Evolutionary conservation across 1,140 invertebrate species (phyloP).

Genomic region (Heliconius congener): DNA sequence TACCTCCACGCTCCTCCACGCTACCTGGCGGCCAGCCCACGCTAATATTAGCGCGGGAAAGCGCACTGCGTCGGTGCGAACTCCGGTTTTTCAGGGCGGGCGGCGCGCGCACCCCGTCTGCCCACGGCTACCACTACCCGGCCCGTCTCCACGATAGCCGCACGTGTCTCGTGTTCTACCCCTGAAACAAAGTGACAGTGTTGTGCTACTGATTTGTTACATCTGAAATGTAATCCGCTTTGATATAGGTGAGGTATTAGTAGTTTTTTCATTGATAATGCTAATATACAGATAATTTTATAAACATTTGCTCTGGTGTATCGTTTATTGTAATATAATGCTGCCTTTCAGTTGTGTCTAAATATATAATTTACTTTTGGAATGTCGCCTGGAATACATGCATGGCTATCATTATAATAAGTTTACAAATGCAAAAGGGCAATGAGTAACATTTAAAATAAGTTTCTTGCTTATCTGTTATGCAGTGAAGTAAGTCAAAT

Average conservation of each 20-base stretch:
- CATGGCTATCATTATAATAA: not conserved
- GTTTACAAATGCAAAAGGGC: not conserved
- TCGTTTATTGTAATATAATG: not conserved
- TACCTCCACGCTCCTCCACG: slow-evolving; percentile 25
- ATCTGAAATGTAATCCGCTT: slow-evolving; percentile 25
- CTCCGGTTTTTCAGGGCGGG: slow-evolving; percentile 66
- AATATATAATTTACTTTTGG: slow-evolving; percentile 7
- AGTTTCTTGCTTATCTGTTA: not conserved
- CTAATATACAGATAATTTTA: not conserved
- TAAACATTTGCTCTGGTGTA: not conserved
- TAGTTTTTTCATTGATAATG: not conserved
- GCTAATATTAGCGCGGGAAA: slow-evolving; percentile 64
- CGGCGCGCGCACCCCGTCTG: slow-evolving; percentile 64
- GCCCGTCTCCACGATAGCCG: slow-evolving; percentile 42
- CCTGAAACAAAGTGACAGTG: slow-evolving; percentile 36
- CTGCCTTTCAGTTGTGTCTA: not conserved
- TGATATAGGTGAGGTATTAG: slow-evolving; percentile 17
- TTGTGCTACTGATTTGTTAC: slow-evolving; percentile 24
- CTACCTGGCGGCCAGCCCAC: slow-evolving; percentile 38
- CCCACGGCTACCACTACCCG: slow-evolving; percentile 47
- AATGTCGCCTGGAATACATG: not conserved
- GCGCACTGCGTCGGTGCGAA: slow-evolving; percentile 38
- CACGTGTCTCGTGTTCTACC: slow-evolving; percentile 38
- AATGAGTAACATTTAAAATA: not conserved
- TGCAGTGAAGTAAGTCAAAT: not conserved